Base-by-base conservation (phyloP, 2,797 vertebrate species). In the Notolepis coatsorum region DNA sequence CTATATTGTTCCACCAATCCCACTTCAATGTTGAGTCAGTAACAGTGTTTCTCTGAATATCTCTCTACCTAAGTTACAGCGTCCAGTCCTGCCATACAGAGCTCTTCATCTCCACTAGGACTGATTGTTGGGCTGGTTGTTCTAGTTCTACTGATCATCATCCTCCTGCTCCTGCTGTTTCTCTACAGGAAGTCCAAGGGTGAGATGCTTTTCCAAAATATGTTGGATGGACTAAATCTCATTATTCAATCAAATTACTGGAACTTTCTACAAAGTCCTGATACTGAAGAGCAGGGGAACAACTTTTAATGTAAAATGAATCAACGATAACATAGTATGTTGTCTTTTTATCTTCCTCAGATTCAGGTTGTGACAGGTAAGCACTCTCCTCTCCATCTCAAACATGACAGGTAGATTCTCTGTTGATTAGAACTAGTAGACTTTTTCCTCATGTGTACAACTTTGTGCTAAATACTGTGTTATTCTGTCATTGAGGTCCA, bases 111-210 rank as follows among this genome's bases (percentile, higher is more conserved):
- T 38, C 31, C 17, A 27, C 4, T 68, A 1, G 5, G 7, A 25
- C 0, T 52, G 58, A n/a, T 50, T 13, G 35, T 64, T 21, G 75
- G 51, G 0, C 25, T 30, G 37, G 33, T 60, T 52, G 28, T 17
- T 47, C 54, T 42, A 38, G 6, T 53, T 56, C 1, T 33, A 6
- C 5, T 69, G 10, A 12, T 60, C 10, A 3, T 31, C 15, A 5
- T 68, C 5, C 9, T 77, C 8, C 51, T 74, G 43, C 38, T 73
- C n/a, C 24, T 70, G 35, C 7, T 73, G 25, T 41, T 1, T 25
- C 0, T 0, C 7, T 64, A 1, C 57, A 72, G 10, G 25, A n/a
- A 43, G 23, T 28, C 12, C 8, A 75, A 68, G 20, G 13, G 77
- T 80, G 47, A 73, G 53, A 42, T 0, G 4, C 41, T 39, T 30